These are phyloP conservation scores for Drosophila dives DNA, from an alignment of 2,888 invertebrate species.

Conservation along the genomic window DNA sequence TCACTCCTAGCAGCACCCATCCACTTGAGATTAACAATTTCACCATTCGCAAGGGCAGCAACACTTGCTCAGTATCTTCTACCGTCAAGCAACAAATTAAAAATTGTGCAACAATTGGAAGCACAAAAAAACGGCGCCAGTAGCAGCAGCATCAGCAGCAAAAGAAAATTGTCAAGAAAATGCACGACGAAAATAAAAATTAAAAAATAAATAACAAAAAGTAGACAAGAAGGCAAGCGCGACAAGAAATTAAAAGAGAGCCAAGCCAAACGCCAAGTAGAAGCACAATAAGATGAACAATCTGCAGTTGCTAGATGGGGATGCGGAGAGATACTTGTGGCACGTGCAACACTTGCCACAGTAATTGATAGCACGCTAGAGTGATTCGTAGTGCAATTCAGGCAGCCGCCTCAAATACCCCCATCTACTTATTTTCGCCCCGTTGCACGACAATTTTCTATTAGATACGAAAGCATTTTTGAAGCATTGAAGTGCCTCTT, in stretches of 20 bases:
- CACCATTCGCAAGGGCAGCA: conserved; percentile 25
- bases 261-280: conserved; percentile 63
- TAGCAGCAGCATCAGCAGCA: conserved; percentile 32
- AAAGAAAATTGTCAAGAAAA: conserved; percentile 73
- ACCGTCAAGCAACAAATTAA: conserved; percentile 74
- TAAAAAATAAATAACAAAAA: conserved; percentile 27
- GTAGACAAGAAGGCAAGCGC: conserved; percentile 40
- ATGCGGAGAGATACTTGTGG: conserved; percentile 25
- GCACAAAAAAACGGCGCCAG: conserved; percentile 54
- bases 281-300: conserved; percentile 71
- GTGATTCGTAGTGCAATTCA: conserved; percentile 72
- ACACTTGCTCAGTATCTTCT: conserved; percentile 53
- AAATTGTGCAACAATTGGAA: conserved; percentile 80
- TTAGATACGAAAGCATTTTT: conserved; percentile 31
- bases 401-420: conserved; percentile 30
- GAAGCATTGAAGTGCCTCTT: conserved; percentile 21
- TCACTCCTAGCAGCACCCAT: background rate
- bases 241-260: conserved; percentile 57
- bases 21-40: conserved; percentile 58
- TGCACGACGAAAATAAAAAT: conserved; percentile 48
- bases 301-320: conserved; percentile 34
- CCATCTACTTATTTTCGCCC: conserved; percentile 16
- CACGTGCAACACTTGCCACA: conserved; percentile 80
- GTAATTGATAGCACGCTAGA: conserved; percentile 80
- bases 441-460: conserved; percentile 54